phyloP scores from a whole-genome alignment of 2,888 invertebrate species.

The Euphydryas editha region DNA sequence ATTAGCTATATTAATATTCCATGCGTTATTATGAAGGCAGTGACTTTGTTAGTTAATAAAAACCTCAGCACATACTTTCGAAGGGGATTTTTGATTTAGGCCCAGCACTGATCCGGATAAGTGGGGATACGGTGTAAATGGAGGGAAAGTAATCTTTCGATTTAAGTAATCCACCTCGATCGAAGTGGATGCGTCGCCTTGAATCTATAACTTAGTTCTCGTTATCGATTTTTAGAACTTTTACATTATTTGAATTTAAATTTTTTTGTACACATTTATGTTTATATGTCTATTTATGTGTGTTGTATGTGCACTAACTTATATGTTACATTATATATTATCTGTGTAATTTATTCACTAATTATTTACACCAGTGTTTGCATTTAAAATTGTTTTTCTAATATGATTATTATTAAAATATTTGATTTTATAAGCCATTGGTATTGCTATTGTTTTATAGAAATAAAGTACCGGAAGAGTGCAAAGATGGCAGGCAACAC shows the following conservation, averaged over 20 bases:
- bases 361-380: no score
- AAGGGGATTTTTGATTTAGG: constrained; percentile 32
- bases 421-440: no score
- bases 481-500: no score
- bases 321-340: no score
- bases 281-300: no score
- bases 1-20: neutral
- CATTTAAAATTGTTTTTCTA: no score
- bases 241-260: neutral
- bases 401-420: no score
- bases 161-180: constrained; percentile 50
- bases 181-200: constrained; percentile 34
- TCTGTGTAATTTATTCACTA: no score
- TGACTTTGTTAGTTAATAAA: constrained; percentile 19
- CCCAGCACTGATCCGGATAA: constrained; percentile 43
- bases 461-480: no score
- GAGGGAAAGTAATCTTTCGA: constrained; percentile 49
- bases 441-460: no score
- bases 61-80: constrained; percentile 22
- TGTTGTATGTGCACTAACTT: no score
- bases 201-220: constrained; percentile 41
- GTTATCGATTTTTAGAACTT: constrained; percentile 19
- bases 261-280: no score
- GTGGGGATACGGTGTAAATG: constrained; percentile 48
- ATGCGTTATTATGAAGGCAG: constrained; percentile 1